Evolutionary conservation across 2,888 invertebrate species (phyloP), one percentile per base, ranked within the genome.

Genomic region (Julus scanicus): DNA sequence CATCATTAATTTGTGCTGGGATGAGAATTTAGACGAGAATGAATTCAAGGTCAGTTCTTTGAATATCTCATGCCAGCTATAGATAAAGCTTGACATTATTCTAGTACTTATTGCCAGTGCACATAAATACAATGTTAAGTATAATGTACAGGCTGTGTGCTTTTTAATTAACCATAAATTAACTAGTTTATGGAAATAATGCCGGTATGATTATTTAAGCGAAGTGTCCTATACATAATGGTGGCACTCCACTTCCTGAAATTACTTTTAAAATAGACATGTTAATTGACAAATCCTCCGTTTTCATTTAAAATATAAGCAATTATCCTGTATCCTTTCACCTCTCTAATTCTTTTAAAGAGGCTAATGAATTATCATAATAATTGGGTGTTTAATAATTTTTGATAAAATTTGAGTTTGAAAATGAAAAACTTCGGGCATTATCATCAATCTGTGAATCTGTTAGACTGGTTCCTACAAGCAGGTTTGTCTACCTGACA

Each of bases 181-280:
- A 29, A 20, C 4, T 71, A 71, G 71, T 71, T 71, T 29, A 71
- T 71, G 20, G 6, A 29, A 71, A 71, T 29, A n/a, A 71, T 71
- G 71, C 1, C 29, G 8, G 2, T 29, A 9, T 20, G 20, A 1
- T 71, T 71, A 44, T 71, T 4, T 71, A 29, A 71, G n/a, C 29
- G 8, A 1, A 29, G 9, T 53, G 71, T 20, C 71, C 71, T 71
- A 71, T 71, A 29, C 20, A 53, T 20, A 20, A 9, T 8, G 29
- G 20, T 71, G 71, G 1, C 20, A 11, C 11, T 71, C 29, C 71
- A 71, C n/a, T 63, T 63, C 63, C 63, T 63, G 63, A 63, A 63
- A 63, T n/a, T n/a, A 63, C 63, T 63, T 63, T 63, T n/a, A 63
- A 63, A 63, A n/a, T 63, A 63, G 63, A 63, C 63, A 63, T n/a